Evolutionary conservation across 2,797 vertebrate species (phyloP), one percentile per base, ranked within the genome.

Genomic region (Molossus molossus): DNA sequence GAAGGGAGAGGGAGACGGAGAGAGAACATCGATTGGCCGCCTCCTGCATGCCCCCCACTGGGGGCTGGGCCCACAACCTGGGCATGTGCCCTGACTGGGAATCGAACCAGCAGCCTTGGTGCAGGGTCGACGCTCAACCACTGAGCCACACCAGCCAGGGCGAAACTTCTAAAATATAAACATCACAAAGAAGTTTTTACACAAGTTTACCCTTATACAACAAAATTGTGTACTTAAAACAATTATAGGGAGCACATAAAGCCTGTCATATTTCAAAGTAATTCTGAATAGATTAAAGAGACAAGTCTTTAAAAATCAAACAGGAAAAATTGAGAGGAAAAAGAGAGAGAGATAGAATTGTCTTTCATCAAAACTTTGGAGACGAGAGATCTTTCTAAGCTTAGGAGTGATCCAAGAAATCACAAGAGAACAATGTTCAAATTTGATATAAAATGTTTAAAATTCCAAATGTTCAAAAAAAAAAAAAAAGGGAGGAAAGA

Each of bases 291-390:
- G n/a, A 62, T 86, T 85, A 60, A 87, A 80, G 65, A 53, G 37
- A 48, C 37, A 40, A 76, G 53, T 13, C 37, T 87, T 93, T 87
- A 93, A 80, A 93, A 80, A 45, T 62, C 57, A 80, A 87, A 23
- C 13, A 37, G 55, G 64, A 40, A 29, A 80, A 80, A 58, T 1
- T 69, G 67, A 64, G 21, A 58, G 23, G 10, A 21, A 45, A 48
- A 18, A 37, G 40, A 37, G 37, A 58, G 77, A 58, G 55, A 33
- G 55, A n/a, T 9, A 58, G 55, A 87, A 27, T 27, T 77, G 25
- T 72, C 62, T 70, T 80, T 70, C 29, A 62, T 93, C 25, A 87
- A 40, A 50, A 40, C 20, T 72, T 70, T 73, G 79, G 21, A 62
- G 48, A 55, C 9, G 13, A 29, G 69, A 80, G 13, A 80, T 21